Base-by-base conservation (phyloP, 2,797 vertebrate species). In the Trematomus bernacchii region DNA sequence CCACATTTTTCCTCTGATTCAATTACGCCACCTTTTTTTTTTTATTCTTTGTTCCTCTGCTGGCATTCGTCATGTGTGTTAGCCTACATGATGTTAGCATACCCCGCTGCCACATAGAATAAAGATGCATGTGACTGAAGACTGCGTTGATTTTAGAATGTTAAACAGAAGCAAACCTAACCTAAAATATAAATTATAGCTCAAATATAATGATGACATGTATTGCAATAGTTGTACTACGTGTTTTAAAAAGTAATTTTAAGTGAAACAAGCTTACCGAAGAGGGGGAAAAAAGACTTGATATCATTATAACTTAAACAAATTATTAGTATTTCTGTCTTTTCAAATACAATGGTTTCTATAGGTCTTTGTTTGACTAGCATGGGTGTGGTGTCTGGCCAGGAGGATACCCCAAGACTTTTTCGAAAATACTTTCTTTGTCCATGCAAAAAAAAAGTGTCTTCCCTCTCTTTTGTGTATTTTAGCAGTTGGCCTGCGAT, bases 401-500 rank as follows among this genome's bases (percentile, higher is more conserved):
- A 55, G 42, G 48, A 74, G n/a, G 72, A 84, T 68, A 87, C 61
- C 73, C 82, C 54, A 66, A 78, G 71, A 86, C 73, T 79, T 85
- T 79, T 81, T 6, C 46, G 63, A 62, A 83, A 82, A 85, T 53
- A 85, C 62, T 88, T 87, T 85, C 79, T 84, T 92, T 86, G 76
- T 88, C 83, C 57, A 9, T 6, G 14, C 30, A 61, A 61, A 76
- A 73, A 54, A 84, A 79, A 86, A 85, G 70, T 84, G 72, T 82
- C 37, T 86, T 79, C 76, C 90, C 85, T 82, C 84, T 87, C 79
- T 84, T 89, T 90, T 82, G 81, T 82, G 82, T 81, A 77, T 88
- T 87, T 92, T 86, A 86, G 83, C 91, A 91, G 90, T 92, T 86
- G 88, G 84, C 81, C 84, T 90, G 84, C 82, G 85, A 87, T 91